Conservation (phyloP, 2,888 invertebrate genomes). For the Clusia tigrina region DNA sequence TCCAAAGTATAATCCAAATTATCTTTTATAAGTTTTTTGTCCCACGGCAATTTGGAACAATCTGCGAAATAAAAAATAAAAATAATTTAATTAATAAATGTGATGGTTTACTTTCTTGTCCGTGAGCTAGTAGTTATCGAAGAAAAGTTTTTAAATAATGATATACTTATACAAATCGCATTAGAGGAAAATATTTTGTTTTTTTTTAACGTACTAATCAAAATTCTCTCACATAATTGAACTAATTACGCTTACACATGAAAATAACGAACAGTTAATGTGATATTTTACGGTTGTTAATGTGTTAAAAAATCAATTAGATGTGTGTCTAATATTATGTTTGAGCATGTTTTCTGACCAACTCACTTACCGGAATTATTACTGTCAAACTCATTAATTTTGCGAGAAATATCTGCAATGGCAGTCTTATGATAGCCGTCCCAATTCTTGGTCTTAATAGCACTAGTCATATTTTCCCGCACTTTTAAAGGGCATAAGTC, state of each 20-base stretch:
- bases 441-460: slow-evolving; percentile 84
- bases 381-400: slow-evolving; percentile 83
- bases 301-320: slow-evolving; percentile 15
- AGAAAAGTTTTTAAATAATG: too few species aligned
- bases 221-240: too few species aligned
- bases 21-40: slow-evolving; percentile 86
- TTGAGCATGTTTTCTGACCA: background rate
- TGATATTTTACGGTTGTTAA: too few species aligned
- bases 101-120: too few species aligned
- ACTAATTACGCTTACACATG: too few species aligned
- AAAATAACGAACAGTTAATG: too few species aligned
- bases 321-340: too few species aligned
- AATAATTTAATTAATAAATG: background rate
- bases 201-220: too few species aligned
- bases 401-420: slow-evolving; percentile 79
- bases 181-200: too few species aligned
- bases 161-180: too few species aligned
- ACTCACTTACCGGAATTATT: slow-evolving; percentile 66
- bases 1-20: slow-evolving; percentile 89
- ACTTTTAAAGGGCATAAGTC: slow-evolving; percentile 87
- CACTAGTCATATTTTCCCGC: slow-evolving; percentile 80
- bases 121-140: too few species aligned
- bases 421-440: slow-evolving; percentile 82
- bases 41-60: slow-evolving; percentile 66
- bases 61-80: background rate